Base-by-base conservation (phyloP, 2,797 vertebrate species). In the Meriones psammophilus region DNA sequence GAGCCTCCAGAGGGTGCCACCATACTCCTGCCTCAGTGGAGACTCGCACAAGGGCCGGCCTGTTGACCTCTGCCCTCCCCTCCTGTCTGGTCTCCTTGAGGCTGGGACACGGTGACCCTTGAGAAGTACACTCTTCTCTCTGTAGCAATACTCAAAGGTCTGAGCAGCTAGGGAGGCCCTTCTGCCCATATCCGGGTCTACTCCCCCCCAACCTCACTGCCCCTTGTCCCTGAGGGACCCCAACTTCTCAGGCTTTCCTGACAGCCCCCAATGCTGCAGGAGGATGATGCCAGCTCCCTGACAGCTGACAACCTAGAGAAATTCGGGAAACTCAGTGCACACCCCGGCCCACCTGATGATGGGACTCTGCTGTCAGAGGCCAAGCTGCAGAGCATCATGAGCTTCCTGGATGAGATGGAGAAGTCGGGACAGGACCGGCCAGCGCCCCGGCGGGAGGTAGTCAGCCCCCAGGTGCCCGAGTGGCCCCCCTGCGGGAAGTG, bases 331-430 rank as follows among this genome's bases (percentile, higher is more conserved):
- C 98, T 99, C 88, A 99, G 98, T 46, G 98, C 98, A 36, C 97
- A 98, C 0, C 97, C 98, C 0, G 98, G 97, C 0, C 97, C 98
- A 80, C 98, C 99, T 0, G 99, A 99, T 22, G 98, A 99, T 0
- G 99, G 99, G 30, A 98, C 99, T 0, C 98, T 99, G 93, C 99
- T 99, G 10, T 99, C 99, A 0, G 99, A 99, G 97, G 99, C 99
- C 97, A 99, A 99, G 95, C 99, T 99, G 69, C 99, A 99, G 97
- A 99, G 99, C 98, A 99, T 99, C 98, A 99, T 99, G 99, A 99
- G 98, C 92, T 99, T 99, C 97, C 98, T 99, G 98, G 99, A 99
- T 3, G 99, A 99, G 98, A 99, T 99, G 99, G 99, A 99, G 98
- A 99, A 98, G 92, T 99, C 99, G 0, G 99, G 99, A 54, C 99